Percentiles rank a stretch among this genome's conserved stretches.
Evolutionary conservation across 2,797 vertebrate species (phyloP).

Genomic region (Xiphophorus birchmanni): DNA sequence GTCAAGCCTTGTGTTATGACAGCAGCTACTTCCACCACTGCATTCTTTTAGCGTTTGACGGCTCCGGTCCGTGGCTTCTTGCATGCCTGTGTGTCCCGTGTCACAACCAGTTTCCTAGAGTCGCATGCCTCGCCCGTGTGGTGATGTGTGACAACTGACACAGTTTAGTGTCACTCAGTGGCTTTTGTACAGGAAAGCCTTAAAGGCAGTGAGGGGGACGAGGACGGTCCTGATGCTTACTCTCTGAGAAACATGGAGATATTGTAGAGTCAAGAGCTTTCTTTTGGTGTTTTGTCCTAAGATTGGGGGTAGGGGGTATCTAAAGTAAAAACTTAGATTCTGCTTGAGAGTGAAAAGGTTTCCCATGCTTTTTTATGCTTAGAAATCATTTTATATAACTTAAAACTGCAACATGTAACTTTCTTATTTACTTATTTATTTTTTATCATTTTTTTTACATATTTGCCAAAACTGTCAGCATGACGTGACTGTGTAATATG

Average conservation of each 20-base stretch:
- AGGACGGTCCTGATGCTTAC: slow-evolving; percentile 50
- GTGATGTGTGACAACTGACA: slow-evolving; percentile 77
- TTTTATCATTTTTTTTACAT: no score
- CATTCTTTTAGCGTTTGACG: slow-evolving; percentile 61
- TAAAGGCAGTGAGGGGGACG: slow-evolving; percentile 47
- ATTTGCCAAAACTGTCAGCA: no score
- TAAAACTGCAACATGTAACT: not conserved
- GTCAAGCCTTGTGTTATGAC: slow-evolving; percentile 59
- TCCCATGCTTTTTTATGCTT: not conserved
- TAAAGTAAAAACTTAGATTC: not conserved
- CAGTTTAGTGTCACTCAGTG: slow-evolving; percentile 70
- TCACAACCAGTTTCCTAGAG: slow-evolving; percentile 43
- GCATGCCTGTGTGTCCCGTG: slow-evolving; percentile 62
- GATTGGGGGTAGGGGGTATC: slow-evolving; percentile 5
- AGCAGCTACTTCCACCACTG: slow-evolving; percentile 55
- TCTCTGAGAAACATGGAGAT: slow-evolving; percentile 45
- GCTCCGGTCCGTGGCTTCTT: slow-evolving; percentile 36
- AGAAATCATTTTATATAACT: not conserved
- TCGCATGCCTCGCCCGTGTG: slow-evolving; percentile 65
- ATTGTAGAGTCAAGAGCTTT: slow-evolving; percentile 47
- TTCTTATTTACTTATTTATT: no score
- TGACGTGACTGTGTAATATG: no score
- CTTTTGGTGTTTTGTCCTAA: slow-evolving; percentile 60
- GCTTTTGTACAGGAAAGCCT: slow-evolving; percentile 66
- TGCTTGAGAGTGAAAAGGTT: not conserved